Conservation (phyloP, 92 coral and sea anemone genomes). For the Porites cylindrica region DNA sequence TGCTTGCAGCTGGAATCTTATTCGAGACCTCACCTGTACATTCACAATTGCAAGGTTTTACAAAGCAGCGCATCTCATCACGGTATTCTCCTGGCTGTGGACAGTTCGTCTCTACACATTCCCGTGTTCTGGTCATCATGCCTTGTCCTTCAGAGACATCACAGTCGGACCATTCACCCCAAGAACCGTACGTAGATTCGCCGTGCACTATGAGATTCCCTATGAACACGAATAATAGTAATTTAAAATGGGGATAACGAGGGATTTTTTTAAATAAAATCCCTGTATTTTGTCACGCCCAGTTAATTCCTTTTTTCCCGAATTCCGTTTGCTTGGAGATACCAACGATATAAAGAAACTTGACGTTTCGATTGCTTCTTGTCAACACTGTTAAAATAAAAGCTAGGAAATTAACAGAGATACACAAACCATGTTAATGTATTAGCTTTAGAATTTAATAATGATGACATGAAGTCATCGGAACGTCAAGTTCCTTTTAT, state of each 20-base stretch:
- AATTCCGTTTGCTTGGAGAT: no score
- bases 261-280: no score
- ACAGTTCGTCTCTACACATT: constrained; percentile 40
- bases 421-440: no score
- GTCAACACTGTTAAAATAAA: no score
- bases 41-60: constrained; percentile 37
- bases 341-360: no score
- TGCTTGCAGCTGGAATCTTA: not conserved
- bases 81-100: constrained; percentile 49
- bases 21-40: not conserved
- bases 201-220: constrained; percentile 16
- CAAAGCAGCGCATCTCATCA: constrained; percentile 40
- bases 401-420: no score
- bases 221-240: not conserved
- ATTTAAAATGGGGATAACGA: not conserved
- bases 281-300: no score
- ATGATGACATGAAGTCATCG: no score
- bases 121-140: constrained; percentile 44
- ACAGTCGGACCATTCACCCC: constrained; percentile 68
- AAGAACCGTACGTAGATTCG: constrained; percentile 38
- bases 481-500: no score
- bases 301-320: no score
- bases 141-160: constrained; percentile 60
- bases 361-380: no score
- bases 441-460: no score